phyloP scores from a whole-genome alignment of 2,113 vertebrate genomes.

The Paedocypris sp. region DNA sequence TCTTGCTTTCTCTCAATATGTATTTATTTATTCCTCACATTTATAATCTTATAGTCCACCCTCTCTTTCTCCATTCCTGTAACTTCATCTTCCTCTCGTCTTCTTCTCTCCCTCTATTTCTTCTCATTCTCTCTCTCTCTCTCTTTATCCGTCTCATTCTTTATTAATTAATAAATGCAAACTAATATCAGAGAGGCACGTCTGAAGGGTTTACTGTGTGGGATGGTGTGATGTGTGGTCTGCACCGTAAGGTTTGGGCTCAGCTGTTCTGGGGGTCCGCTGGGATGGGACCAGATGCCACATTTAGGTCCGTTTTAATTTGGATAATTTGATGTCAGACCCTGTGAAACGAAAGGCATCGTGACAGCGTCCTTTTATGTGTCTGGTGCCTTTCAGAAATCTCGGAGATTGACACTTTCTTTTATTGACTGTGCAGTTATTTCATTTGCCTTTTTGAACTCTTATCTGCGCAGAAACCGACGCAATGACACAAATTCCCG shows the following conservation, averaged over 20 bases:
- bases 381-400: constrained; percentile 28
- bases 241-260: constrained; percentile 19
- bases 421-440: too few relatives aligned
- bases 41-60: too few relatives aligned
- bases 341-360: constrained; percentile 38
- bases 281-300: constrained; percentile 31
- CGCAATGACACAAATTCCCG: background rate
- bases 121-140: background rate
- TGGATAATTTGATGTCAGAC: constrained; percentile 27
- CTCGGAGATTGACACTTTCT: too few relatives aligned
- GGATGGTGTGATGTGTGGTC: background rate
- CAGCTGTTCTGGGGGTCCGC: constrained; percentile 26
- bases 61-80: background rate
- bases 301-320: constrained; percentile 35
- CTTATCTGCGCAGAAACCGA: background rate
- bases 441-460: background rate
- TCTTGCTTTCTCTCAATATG: too few relatives aligned
- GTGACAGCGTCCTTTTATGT: constrained; percentile 49
- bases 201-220: too few relatives aligned
- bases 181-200: background rate
- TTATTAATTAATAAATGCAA: background rate
- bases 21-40: too few relatives aligned
- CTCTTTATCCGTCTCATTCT: background rate
- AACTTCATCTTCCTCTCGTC: too few relatives aligned
- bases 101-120: too few relatives aligned